Percentiles rank a stretch among this genome's conserved stretches.
These are phyloP conservation scores for Thyatira batis DNA, from an alignment of 2,888 invertebrate genomes.

Conservation along the genomic window DNA sequence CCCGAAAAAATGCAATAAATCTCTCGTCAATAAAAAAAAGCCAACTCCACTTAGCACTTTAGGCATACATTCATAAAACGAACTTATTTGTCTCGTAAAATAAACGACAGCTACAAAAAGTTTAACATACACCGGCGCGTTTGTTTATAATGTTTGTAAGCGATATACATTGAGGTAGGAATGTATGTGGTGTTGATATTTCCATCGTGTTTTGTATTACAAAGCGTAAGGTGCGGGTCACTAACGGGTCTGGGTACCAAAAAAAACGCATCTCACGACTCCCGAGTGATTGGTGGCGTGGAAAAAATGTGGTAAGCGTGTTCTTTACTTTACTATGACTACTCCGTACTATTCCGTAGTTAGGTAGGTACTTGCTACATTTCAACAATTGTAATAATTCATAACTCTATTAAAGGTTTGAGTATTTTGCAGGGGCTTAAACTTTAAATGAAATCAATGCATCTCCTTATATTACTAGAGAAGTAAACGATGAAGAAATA, in stretches of 20 bases:
- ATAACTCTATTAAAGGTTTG: too few relatives aligned
- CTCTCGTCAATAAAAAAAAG: constrained; percentile 34
- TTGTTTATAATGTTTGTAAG: constrained; percentile 9
- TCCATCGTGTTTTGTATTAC: constrained; percentile 26
- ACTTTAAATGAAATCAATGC: too few relatives aligned
- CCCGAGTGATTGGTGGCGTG: constrained; percentile 58
- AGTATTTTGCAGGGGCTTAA: too few relatives aligned
- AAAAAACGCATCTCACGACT: constrained; percentile 74
- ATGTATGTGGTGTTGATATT: constrained; percentile 9
- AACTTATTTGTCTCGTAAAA: constrained; percentile 14
- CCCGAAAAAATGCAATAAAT: constrained; percentile 48
- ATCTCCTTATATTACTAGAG: too few relatives aligned
- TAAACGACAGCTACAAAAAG: constrained; percentile 8
- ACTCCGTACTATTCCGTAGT: too few relatives aligned
- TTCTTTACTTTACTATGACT: constrained; percentile 6
- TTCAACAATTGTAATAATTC: too few relatives aligned
- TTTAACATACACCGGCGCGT: constrained; percentile 28
- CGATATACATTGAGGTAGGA: constrained; percentile 29
- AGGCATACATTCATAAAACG: constrained; percentile 34
- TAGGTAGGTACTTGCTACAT: too few relatives aligned
- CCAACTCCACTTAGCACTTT: constrained; percentile 54
- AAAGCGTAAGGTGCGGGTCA: constrained; percentile 51
- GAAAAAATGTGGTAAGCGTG: constrained; percentile 55
- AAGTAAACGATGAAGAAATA: too few relatives aligned
- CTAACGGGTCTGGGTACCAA: constrained; percentile 54